Evolutionary conservation across 2,113 vertebrate species (phyloP).

Genomic region (Bambusicola thoracicus): DNA sequence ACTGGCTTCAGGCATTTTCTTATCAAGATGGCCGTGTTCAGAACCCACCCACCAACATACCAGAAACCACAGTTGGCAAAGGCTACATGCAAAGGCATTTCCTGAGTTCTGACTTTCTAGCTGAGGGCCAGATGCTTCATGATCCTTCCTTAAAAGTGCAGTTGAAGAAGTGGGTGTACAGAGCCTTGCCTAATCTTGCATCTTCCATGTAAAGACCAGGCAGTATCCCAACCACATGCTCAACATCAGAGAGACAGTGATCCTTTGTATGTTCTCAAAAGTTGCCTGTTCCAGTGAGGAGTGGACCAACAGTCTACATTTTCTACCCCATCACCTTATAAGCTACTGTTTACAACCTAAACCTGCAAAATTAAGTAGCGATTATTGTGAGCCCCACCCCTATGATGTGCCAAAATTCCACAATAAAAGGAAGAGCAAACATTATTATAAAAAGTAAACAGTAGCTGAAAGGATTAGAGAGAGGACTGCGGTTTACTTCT

Average conservation of each 20-base stretch:
- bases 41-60: constrained; percentile 66
- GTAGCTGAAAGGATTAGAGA: neutral
- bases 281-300: neutral
- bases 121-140: constrained; percentile 37
- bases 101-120: constrained; percentile 14
- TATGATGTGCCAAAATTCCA: neutral
- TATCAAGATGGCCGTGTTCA: constrained; percentile 44
- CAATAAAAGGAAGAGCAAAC: neutral
- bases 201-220: neutral
- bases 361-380: neutral
- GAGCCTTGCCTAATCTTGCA: neutral
- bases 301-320: neutral
- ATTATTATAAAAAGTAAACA: neutral
- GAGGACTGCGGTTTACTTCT: neutral
- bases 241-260: neutral
- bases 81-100: constrained; percentile 38
- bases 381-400: neutral
- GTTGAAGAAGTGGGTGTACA: neutral
- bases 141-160: constrained; percentile 11
- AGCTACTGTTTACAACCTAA: neutral
- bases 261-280: neutral
- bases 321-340: neutral
- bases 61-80: constrained; percentile 62
- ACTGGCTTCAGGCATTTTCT: constrained; percentile 55
- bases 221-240: neutral